Base-by-base conservation (phyloP, 2,888 invertebrate species). In the Agrilus cyanescens region DNA sequence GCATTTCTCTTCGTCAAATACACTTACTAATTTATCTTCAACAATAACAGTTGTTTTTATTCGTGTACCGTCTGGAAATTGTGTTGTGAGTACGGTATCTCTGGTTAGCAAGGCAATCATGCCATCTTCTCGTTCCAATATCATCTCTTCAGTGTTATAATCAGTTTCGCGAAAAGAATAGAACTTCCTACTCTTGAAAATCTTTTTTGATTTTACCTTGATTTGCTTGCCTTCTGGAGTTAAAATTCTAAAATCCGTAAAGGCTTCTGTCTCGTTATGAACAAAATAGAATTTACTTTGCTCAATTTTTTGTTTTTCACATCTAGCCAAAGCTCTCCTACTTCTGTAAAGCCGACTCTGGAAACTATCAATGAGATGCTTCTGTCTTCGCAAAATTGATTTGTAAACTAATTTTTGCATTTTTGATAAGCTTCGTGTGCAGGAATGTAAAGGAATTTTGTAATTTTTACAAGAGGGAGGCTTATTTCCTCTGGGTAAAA, bases 11-110 rank as follows among this genome's bases (percentile, higher is more conserved):
- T 16, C 12, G 2, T 14, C 12, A 12, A 16, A 16, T 2, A 7
- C 14, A 12, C 14, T 18, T 6, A 14, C 25, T 25, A 25, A 25
- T 10, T 25, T 8, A 25, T 8, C 10, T 25, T 25, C 25, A 25
- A 25, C 25, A 25, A 25, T 25, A 10, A 25, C 25, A 4, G 25
- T 25, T 8, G 25, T 25, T 25, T 25, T 43, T 32, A 51, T 45
- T 15, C 51, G 33, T 6, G 48, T 43, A 4, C 47, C 45, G 39
- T 51, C 51, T 1, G 51, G 43, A 44, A 49, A 51, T 34, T 51
- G 48, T 2, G 48, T 48, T 3, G 40, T 36, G 7, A 46, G 34
- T 3, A 37, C 18, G 6, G 48, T 44, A 6, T 49, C 45, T 16
- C 36, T 30, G n/a, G 40, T 44, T 10, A 49, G 14, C 5, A 49